phyloP scores from a whole-genome alignment of 2,888 invertebrate genomes.

The Reticulitermes lucifugus region DNA sequence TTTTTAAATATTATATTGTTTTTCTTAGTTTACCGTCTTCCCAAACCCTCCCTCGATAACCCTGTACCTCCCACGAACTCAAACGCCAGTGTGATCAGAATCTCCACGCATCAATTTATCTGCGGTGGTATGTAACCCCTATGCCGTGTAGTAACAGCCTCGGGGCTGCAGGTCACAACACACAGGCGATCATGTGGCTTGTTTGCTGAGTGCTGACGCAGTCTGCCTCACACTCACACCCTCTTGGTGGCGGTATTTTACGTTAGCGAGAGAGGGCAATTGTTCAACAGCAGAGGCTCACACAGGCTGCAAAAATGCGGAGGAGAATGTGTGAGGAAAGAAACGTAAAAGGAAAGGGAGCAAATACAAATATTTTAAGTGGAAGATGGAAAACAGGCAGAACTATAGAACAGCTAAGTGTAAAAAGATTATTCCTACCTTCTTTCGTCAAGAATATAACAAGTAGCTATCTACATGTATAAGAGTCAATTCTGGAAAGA shows the following conservation, averaged over 20 bases:
- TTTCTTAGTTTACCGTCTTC: not conserved
- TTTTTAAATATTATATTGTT: not conserved
- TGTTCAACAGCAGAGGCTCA: not conserved
- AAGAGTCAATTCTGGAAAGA: no score
- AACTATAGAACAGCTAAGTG: no score
- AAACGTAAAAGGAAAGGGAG: no score
- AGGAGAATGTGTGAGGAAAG: no score
- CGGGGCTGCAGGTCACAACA: slow-evolving; percentile 7
- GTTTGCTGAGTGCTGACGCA: slow-evolving; percentile 2
- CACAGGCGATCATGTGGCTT: not conserved
- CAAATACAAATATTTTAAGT: no score
- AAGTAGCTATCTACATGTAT: no score
- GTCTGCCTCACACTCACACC: not conserved
- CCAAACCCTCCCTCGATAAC: not conserved
- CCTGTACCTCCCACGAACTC: not conserved
- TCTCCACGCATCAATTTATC: slow-evolving; percentile 1
- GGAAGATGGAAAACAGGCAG: no score
- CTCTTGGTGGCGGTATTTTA: not conserved
- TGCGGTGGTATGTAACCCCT: not conserved
- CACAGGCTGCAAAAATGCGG: no score
- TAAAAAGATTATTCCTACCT: no score
- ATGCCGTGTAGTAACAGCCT: slow-evolving; percentile 1
- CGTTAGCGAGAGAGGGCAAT: not conserved
- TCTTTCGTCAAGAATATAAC: no score
- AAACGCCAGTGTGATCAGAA: not conserved